Evolutionary conservation across 2,113 vertebrate species (phyloP), one percentile per base, ranked within the genome.

Genomic region (Phrynosoma blainvillii): DNA sequence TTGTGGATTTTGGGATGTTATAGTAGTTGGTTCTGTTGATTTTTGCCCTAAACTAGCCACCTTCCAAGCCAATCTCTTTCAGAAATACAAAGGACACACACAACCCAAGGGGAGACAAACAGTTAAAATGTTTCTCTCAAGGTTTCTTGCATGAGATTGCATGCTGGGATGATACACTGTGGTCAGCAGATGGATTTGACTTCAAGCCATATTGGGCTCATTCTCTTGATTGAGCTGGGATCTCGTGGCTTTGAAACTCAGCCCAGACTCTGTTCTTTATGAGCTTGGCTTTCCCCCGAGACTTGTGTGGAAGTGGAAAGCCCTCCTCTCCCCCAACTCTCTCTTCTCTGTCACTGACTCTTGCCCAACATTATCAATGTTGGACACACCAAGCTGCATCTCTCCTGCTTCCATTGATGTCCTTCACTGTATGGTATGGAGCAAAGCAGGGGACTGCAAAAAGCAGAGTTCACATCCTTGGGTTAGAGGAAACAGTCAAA

Each of bases 211-310:
- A 85, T 68, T 87, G 70, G 80, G 73, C 76, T 68, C 74, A 86
- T 40, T 59, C 76, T 85, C 76, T 88, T 85, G 59, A 75, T 76
- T 87, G 84, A 90, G 42, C 74, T 91, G 5, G 89, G 90, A 91
- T 87, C 3, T 68, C 83, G 95, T 92, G 32, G 65, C 77, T 93
- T 90, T 80, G 79, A 92, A 92, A 88, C 86, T 80, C 21, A 84
- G 89, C 82, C 30, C 85, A 71, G 27, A 7, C 59, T 16, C 65
- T 90, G 32, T 78, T 79, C 25, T 42, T 47, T 66, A 32, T 3
- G 21, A 62, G 78, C 76, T 59, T 88, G 83, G 78, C 87, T 92
- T 88, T 73, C 89, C 86, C 87, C 84, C 86, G 88, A 85, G 90
- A 88, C 40, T 89, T 77, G 66, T 2, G 0, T 85, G 87, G 91